Evolutionary conservation across 1,140 invertebrate genomes (phyloP), one percentile per base, ranked within the genome.

Genomic region (Apis mellifera): DNA sequence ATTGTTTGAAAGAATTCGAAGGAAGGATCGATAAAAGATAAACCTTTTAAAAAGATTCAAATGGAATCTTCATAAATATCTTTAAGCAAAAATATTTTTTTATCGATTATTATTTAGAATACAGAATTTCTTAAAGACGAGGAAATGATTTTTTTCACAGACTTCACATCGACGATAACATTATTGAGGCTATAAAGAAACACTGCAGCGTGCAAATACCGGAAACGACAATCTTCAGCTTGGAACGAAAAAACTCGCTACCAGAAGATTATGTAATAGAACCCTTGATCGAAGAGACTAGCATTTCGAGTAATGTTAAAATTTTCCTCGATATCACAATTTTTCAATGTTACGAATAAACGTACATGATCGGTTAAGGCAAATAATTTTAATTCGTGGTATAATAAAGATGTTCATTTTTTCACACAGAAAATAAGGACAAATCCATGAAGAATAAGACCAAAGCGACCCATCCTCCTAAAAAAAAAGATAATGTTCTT

Each of bases 201-300:
- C 92, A 90, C 66, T 90, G 90, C 26, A 55, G 60, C 5, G 19
- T 94, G 2, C 55, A 89, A 0, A 17, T 92, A 26, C 89, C 90
- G 8, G 2, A 72, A 2, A 17, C 69, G 0, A 50, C 74, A 0
- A 73, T 52, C 12, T 91, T 81, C 64, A 50, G 59, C 55, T 69
- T 93, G 9, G 19, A 84, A 0, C 74, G 60, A 21, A 85, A 68
- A 21, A 72, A 90, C 1, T 64, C 86, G 4, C 71, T 92, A 42
- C 92, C 92, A 0, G 50, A 86, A 7, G 85, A 90, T 77, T 92
- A 93, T 71, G 55, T 86, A 55, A 19, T 89, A 8, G 90, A 93
- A 15, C 81, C 87, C 8, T 12, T 92, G 54, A 32, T 17, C 2
- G 66, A 79, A 4, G 52, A 83, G 9, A 32, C n/a, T 2, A 19